Conservation (phyloP, 2,888 invertebrate species). For the Macrosoma leucophasiata region DNA sequence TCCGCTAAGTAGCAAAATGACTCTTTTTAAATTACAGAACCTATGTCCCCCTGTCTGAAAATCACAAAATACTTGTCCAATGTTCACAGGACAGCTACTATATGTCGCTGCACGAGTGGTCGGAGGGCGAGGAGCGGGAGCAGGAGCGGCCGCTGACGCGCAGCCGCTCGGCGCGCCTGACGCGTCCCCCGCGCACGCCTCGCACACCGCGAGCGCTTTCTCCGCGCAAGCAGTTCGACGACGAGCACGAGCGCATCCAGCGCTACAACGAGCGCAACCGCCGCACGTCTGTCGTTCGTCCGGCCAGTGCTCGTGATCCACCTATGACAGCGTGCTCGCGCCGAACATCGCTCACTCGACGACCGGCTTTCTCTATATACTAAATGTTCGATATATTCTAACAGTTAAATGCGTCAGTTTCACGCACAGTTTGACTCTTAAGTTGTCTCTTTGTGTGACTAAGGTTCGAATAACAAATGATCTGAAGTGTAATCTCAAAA, state of each 20-base stretch:
- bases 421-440: no score
- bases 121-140: slow-evolving; percentile 45
- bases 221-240: slow-evolving; percentile 34
- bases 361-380: slow-evolving; percentile 65
- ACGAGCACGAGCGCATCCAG: slow-evolving; percentile 42
- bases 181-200: slow-evolving; percentile 46
- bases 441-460: no score
- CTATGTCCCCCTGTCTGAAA: no score
- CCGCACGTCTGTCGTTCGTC: slow-evolving; percentile 45
- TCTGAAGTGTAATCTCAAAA: no score
- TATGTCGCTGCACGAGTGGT: slow-evolving; percentile 53
- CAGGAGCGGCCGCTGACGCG: slow-evolving; percentile 53
- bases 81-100: slow-evolving; percentile 56
- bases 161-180: slow-evolving; percentile 58
- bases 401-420: no score
- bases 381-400: no score
- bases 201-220: slow-evolving; percentile 44
- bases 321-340: slow-evolving; percentile 48
- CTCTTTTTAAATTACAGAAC: no score
- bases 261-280: slow-evolving; percentile 52
- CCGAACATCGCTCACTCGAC: slow-evolving; percentile 51
- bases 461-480: no score
- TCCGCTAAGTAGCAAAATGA: no score
- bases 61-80: no score
- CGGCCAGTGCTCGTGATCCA: slow-evolving; percentile 52